Conservation (phyloP, 2,113 vertebrate genomes). For the Phylloscopus trochilus region DNA sequence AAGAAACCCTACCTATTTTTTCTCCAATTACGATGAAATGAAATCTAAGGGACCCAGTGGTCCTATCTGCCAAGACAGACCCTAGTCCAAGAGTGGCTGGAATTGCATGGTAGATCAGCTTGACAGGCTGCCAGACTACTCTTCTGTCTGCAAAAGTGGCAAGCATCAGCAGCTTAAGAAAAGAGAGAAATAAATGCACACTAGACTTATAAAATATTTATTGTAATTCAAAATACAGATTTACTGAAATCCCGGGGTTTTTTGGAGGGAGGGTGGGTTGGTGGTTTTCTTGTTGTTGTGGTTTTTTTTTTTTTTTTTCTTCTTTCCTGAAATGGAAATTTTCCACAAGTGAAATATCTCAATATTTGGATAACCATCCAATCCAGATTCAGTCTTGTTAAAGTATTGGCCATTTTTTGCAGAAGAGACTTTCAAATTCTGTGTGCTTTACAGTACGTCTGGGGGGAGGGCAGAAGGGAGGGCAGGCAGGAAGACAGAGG, state of each 20-base stretch:
- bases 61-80: not conserved
- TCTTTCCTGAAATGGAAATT: not conserved
- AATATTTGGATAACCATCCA: not conserved
- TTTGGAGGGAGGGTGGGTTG: no score
- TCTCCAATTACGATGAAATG: not conserved
- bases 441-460: not conserved
- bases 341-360: not conserved
- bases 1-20: slow-evolving; percentile 12
- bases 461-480: not conserved
- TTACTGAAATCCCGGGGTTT: not conserved
- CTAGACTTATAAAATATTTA: not conserved
- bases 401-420: not conserved
- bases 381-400: not conserved
- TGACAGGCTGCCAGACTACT: not conserved
- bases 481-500: not conserved
- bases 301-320: not conserved
- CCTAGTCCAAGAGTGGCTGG: not conserved
- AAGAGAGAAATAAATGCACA: not conserved
- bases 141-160: not conserved
- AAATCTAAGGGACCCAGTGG: not conserved
- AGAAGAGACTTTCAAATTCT: not conserved
- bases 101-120: not conserved
- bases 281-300: not conserved
- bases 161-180: not conserved
- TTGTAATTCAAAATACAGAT: not conserved